Conservation (phyloP, 1,140 invertebrate genomes). For the Euschistus heros region DNA sequence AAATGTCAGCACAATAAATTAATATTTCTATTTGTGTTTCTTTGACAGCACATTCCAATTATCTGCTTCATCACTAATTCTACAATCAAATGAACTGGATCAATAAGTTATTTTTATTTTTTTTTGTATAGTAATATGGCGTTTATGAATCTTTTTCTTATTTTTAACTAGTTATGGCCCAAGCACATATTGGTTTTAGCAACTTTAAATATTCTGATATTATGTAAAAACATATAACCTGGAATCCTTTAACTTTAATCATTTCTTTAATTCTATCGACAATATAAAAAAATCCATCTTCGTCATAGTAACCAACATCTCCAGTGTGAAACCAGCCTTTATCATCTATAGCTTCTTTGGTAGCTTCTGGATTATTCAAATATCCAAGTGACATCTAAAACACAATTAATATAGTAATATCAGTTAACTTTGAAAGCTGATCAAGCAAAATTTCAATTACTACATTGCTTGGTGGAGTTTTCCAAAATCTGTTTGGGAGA, state of each 20-base stretch:
- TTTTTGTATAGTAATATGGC: neutral
- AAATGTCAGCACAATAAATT: no score
- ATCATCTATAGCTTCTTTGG: slow-evolving; percentile 48
- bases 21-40: no score
- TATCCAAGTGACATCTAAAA: slow-evolving; percentile 53
- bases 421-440: no score
- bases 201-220: neutral
- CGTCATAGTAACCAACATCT: slow-evolving; percentile 62
- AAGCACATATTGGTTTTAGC: neutral
- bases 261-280: slow-evolving; percentile 66
- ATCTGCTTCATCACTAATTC: no score
- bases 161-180: neutral
- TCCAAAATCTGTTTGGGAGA: no score
- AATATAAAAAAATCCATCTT: slow-evolving; percentile 54
- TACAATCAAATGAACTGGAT: no score
- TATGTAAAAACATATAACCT: slow-evolving; percentile 39
- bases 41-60: no score
- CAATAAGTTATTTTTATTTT: neutral
- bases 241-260: slow-evolving; percentile 67
- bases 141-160: neutral
- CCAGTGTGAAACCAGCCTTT: slow-evolving; percentile 69
- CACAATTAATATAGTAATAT: neutral
- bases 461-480: no score
- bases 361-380: slow-evolving; percentile 48
- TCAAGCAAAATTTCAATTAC: no score